Base-by-base conservation (phyloP, 2,113 vertebrate species). In the Cyphomyrus discorhynchus region DNA sequence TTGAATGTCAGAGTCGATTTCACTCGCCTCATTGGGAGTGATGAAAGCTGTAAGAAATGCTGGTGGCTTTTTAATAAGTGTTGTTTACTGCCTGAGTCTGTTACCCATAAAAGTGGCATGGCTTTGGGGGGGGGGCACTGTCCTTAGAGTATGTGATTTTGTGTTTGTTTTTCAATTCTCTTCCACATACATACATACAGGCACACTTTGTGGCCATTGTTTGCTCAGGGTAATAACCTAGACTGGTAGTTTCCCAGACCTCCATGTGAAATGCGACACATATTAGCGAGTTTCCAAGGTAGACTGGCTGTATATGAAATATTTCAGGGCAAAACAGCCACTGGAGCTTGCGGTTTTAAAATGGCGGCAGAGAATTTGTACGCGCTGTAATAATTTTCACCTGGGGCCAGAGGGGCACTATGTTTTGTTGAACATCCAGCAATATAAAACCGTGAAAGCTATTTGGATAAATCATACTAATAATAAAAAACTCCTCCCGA, bases 1-100 rank as follows among this genome's bases (percentile, higher is more conserved):
- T 45, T 50, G 52, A 85, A 31, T 89, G 89, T 89, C 53, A 47
- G 53, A 85, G 35, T 80, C 74, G 42, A 84, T 84, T 84, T 84
- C 19, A 24, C 45, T 84, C 45, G 39, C 82, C 39, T 39, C 82
- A 45, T 84, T 8, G 15, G 11, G 82, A 84, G 82, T n/a, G 74
- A 84, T 84, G 82, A 84, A 84, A 45, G 45, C 82, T 47, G 82
- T 3, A 45, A n/a, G 74, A 80, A 80, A 80, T 80, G 82, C 82
- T 84, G 39, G 82, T 84, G 82, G 82, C 39, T 39, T 84, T 83
- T 47, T 84, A 45, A 47, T 84, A 47, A 47, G 42, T 84, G 39
- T 84, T 46, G 82, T 84, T 84, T 84, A 84, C 82, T 84, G 82
- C 45, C 56, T 17, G 31, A 84, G 53, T n/a, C 88, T 89, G 80